These are phyloP conservation scores for Rafetus swinhoei DNA, from an alignment of 2,113 vertebrate species.

Conservation along the genomic window DNA sequence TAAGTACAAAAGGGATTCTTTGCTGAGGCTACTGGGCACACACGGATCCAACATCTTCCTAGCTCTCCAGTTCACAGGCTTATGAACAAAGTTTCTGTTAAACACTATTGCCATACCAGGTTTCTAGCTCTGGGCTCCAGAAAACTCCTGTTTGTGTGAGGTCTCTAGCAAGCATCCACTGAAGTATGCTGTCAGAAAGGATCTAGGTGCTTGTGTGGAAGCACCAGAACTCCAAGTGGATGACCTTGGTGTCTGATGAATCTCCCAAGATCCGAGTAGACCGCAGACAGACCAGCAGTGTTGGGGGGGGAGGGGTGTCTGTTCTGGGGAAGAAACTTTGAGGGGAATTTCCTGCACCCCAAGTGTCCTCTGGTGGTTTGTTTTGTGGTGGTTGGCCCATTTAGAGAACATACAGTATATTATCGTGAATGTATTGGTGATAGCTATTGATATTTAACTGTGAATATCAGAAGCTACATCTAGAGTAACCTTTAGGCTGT, in stretches of 20 bases:
- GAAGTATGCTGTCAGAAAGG: not conserved
- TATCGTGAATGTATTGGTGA: constrained; percentile 15
- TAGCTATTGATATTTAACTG: constrained; percentile 56
- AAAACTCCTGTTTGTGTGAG: not conserved
- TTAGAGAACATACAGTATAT: not conserved
- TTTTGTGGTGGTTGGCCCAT: not conserved
- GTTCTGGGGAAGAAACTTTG: not conserved
- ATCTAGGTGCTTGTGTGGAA: not conserved
- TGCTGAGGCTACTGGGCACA: not conserved
- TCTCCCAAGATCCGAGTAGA: not conserved
- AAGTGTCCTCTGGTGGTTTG: not conserved
- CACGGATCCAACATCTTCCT: not conserved
- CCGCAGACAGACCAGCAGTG: not conserved
- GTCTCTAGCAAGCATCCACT: not conserved
- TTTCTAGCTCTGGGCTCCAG: not conserved
- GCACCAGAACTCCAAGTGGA: not conserved
- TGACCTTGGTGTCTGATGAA: not conserved
- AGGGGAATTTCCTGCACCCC: not conserved
- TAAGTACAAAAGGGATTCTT: not conserved
- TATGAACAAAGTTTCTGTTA: not conserved
- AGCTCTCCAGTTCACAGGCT: not conserved
- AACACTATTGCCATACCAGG: not conserved
- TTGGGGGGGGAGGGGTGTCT: not conserved
- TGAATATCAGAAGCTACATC: constrained; percentile 63
- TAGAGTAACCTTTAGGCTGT: constrained; percentile 74